Percentiles rank a stretch among this genome's conserved stretches.
phyloP scores from a whole-genome alignment of 2,113 vertebrate genomes.

The Haemorhous mexicanus region DNA sequence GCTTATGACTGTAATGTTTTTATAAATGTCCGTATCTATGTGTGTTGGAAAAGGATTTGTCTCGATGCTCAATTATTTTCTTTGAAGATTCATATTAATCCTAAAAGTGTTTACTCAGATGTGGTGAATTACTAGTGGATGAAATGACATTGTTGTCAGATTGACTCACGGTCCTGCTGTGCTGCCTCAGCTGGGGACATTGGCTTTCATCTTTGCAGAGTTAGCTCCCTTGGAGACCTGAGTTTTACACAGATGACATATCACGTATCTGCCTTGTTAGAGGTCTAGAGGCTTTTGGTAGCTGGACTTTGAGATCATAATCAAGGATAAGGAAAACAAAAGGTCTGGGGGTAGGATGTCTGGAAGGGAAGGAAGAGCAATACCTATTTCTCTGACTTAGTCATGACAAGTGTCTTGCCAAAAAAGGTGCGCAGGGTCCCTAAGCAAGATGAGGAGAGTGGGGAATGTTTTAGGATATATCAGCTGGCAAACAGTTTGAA shows the following conservation, averaged over 20 bases:
- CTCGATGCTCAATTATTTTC: neutral
- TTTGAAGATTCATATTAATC: conserved; percentile 14
- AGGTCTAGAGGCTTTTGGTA: neutral
- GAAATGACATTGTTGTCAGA: neutral
- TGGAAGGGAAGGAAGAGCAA: neutral
- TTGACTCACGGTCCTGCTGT: neutral
- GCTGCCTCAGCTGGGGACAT: neutral
- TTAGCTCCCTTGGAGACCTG: neutral
- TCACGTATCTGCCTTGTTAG: neutral
- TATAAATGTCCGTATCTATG: neutral
- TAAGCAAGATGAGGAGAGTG: neutral
- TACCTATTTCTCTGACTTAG: neutral
- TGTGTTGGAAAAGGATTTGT: conserved; percentile 1
- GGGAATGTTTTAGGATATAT: neutral
- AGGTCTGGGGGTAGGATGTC: accelerated
- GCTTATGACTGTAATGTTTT: neutral
- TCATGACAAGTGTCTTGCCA: neutral
- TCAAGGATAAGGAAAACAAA: neutral
- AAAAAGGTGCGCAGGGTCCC: neutral
- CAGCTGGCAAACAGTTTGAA: neutral
- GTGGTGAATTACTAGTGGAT: neutral
- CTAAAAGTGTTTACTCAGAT: conserved; percentile 38
- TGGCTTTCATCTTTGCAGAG: neutral
- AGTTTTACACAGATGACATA: neutral
- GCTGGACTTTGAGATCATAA: neutral